phyloP scores from a whole-genome alignment of 2,888 invertebrate species.

The Agrotis puta region DNA sequence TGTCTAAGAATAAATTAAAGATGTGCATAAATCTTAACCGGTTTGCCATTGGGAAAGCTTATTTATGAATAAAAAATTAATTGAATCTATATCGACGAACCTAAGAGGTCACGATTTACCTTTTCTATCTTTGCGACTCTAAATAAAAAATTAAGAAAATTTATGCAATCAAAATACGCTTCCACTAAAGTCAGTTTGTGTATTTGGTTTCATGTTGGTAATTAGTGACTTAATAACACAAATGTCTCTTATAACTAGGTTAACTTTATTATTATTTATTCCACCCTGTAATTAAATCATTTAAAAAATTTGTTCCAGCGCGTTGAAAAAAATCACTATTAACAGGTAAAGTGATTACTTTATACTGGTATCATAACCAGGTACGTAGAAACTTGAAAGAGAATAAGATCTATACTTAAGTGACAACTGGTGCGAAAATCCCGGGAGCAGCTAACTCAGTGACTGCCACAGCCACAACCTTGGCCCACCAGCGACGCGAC shows the following conservation, averaged over 20 bases:
- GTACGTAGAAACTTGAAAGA: not conserved
- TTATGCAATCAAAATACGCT: not conserved
- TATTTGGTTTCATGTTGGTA: not conserved
- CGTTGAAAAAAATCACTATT: too few relatives aligned
- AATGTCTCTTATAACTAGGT: too few relatives aligned
- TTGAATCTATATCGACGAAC: too few relatives aligned
- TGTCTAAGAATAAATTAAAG: conserved; percentile 11
- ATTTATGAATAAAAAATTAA: not conserved
- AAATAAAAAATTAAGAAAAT: not conserved
- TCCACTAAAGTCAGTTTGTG: not conserved
- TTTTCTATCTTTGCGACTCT: not conserved
- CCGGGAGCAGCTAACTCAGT: not conserved
- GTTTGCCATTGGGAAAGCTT: not conserved
- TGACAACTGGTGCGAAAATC: conserved; percentile 7
- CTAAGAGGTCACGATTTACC: too few relatives aligned
- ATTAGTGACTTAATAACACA: not conserved
- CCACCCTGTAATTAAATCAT: too few relatives aligned
- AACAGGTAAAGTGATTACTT: too few relatives aligned
- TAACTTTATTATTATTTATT: too few relatives aligned
- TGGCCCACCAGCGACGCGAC: conserved; percentile 12
- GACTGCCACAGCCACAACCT: not conserved
- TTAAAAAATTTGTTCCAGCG: too few relatives aligned
- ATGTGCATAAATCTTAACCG: not conserved
- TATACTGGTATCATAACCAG: not conserved
- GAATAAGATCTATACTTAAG: too few relatives aligned